Conservation (phyloP, 2,888 invertebrate genomes). For the Aphodius granarius region DNA sequence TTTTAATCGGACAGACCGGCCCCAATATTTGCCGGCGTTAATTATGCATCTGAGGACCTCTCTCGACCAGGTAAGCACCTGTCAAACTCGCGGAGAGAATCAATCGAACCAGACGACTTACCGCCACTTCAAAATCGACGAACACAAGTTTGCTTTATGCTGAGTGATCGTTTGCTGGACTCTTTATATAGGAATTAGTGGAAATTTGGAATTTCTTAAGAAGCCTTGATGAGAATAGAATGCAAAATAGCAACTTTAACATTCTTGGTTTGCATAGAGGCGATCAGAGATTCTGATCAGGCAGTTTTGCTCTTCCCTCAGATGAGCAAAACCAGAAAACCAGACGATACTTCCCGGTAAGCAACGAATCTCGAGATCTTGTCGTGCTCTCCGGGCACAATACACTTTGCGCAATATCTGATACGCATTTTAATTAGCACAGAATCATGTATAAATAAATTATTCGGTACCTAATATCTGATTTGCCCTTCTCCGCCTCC, state of each 20-base stretch:
- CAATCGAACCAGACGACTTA: neutral
- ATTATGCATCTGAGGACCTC: neutral
- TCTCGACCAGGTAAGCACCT: neutral
- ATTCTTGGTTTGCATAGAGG: too few relatives aligned
- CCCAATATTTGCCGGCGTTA: neutral
- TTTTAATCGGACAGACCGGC: neutral
- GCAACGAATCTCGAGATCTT: neutral
- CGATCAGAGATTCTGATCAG: too few relatives aligned
- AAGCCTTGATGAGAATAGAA: neutral
- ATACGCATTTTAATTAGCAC: neutral
- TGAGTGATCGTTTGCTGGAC: neutral
- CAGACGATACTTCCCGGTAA: neutral
- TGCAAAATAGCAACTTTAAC: too few relatives aligned
- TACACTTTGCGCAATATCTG: neutral
- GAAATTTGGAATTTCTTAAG: neutral
- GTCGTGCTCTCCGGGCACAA: neutral
- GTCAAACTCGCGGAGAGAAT: neutral
- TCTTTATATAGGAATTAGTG: too few relatives aligned
- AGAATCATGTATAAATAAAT: neutral
- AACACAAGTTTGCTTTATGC: neutral
- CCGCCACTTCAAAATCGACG: neutral
- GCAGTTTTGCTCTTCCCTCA: too few relatives aligned
- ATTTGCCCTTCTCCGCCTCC: conserved; percentile 3
- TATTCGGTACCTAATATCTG: neutral
- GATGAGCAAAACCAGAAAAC: neutral